These are phyloP conservation scores for Pygoscelis adeliae DNA, from an alignment of 2,113 vertebrate genomes.

Conservation along the genomic window DNA sequence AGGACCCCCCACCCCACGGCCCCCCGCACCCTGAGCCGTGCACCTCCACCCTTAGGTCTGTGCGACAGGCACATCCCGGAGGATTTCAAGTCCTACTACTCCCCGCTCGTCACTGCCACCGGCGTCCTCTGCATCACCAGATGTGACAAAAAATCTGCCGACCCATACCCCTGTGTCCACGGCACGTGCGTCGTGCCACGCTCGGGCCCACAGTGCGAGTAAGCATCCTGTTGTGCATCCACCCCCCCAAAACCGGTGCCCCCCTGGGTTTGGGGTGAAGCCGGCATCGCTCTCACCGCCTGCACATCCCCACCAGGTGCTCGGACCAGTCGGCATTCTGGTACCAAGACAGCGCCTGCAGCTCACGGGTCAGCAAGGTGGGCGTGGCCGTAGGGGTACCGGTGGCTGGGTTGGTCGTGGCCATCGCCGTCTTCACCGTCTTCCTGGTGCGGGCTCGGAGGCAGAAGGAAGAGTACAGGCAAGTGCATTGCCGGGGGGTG, in stretches of 20 bases:
- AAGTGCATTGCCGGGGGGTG: not conserved
- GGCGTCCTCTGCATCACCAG: not conserved
- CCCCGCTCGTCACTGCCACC: accelerated
- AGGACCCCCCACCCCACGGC: not conserved
- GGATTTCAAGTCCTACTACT: not conserved
- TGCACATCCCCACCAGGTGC: not conserved
- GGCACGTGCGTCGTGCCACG: not conserved
- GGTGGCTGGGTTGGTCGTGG: not conserved
- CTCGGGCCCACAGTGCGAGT: not conserved
- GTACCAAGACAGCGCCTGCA: not conserved
- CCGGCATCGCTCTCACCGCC: accelerated
- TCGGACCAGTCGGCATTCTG: not conserved
- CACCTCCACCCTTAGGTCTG: not conserved
- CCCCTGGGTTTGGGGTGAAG: not conserved
- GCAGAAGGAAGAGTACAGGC: not conserved
- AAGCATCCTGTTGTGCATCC: not conserved
- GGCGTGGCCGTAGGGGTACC: not conserved
- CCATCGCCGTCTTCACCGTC: not conserved
- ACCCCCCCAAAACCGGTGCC: accelerated
- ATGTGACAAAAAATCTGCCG: accelerated
- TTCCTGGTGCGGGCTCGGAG: not conserved
- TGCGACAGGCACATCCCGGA: accelerated
- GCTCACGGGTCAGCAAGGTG: not conserved
- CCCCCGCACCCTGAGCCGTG: accelerated
- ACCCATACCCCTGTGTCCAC: not conserved